Evolutionary conservation across 92 coral and sea anemone genomes (phyloP), one percentile per base, ranked within the genome.

Genomic region (Siderastrea radians): DNA sequence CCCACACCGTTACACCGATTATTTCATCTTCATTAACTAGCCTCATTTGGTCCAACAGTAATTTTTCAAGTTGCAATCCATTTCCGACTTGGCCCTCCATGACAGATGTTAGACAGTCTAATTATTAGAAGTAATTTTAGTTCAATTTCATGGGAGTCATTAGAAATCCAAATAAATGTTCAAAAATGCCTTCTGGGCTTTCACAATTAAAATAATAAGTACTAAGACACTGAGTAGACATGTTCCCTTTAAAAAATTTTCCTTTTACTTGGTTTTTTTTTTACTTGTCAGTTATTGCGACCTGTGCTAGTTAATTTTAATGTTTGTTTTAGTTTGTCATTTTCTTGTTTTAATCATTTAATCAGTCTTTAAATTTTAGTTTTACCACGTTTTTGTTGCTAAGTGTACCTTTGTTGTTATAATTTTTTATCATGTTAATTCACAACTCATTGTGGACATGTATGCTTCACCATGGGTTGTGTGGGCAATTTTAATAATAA

Each of bases 401-500:
- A 26, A 26, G 38, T 6, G 38, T 6, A 19, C 45, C 69, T 5
- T 26, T 3, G 7, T 38, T 45, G n/a, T 16, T 9, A 9, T 63
- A 15, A 4, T 9, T 60, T 79, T 77, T 43, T 7, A 12, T 50
- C 7, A 48, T 2, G 53, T 8, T 53, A 16, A 10, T 17, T 26
- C 43, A 46, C 53, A 6, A 17, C 4, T 71, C 2, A 4, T 10
- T 9, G 38, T 26, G 38, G 38, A 26, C 38, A 26, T 26, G 80
- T 76, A 76, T 76, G 67, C 64, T 57, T 76, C 65, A 58, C 80
- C 6, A 10, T 7, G 46, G 51, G 11, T 49, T 74, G 60, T 51
- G 48, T 17, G 9, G 14, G n/a, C 38, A 26, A 26, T 26, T 26
- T 26, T 26, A 26, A 26, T 26, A 0, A 26, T 26, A 26, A 26